These are phyloP conservation scores for Kryptolebias marmoratus DNA, from an alignment of 2,113 vertebrate species.

Conservation along the genomic window DNA sequence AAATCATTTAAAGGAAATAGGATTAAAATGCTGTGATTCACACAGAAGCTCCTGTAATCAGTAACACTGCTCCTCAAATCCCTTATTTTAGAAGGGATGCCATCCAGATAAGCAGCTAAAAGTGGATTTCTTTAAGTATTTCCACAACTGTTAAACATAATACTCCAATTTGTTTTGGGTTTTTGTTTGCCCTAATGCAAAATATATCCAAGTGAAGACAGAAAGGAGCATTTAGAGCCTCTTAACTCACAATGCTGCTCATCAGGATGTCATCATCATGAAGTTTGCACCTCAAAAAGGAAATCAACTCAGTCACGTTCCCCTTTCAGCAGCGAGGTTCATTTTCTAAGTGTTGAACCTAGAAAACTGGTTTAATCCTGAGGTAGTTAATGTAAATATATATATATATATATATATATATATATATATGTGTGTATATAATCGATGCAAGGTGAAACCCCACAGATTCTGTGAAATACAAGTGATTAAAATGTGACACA, in stretches of 20 bases:
- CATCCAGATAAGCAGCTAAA: constrained; percentile 49
- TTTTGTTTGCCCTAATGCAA: background rate
- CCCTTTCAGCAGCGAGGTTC: constrained; percentile 28
- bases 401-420: background rate
- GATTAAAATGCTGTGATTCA: constrained; percentile 37
- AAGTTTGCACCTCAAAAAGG: constrained; percentile 17
- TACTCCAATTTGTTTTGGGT: background rate
- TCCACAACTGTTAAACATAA: background rate
- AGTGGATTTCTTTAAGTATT: background rate
- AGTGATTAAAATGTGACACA: constrained; percentile 41
- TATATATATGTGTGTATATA: background rate
- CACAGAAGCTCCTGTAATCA: background rate
- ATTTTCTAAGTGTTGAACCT: background rate
- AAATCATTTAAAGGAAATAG: constrained; percentile 35
- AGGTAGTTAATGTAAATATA: background rate
- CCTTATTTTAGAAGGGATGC: constrained; percentile 27
- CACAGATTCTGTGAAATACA: constrained; percentile 38
- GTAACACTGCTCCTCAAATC: background rate
- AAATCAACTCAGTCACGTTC: constrained; percentile 44
- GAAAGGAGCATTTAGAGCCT: background rate
- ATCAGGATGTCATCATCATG: constrained; percentile 52
- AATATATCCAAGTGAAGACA: background rate
- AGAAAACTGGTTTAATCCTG: constrained; percentile 5
- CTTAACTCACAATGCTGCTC: constrained; percentile 19
- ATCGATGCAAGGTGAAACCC: constrained; percentile 19